Evolutionary conservation across 2,888 invertebrate species (phyloP).

Genomic region (Nasonia oneida): DNA sequence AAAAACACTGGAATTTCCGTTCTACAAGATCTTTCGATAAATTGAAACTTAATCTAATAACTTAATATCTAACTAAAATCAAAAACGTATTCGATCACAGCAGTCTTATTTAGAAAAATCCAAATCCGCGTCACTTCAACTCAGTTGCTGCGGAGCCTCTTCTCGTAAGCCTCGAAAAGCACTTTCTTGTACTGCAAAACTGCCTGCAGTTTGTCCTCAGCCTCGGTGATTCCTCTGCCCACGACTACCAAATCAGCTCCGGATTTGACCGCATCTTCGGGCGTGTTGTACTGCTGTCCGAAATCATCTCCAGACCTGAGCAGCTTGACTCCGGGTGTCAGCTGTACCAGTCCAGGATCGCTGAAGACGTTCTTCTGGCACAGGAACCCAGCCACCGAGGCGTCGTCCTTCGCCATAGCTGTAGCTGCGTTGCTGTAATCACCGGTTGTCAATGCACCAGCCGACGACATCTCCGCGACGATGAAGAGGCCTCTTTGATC

Average conservation of each 20-base stretch:
- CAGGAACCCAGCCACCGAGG: conserved; percentile 93
- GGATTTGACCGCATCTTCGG: conserved; percentile 88
- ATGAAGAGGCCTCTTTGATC: conserved; percentile 87
- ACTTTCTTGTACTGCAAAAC: conserved; percentile 87
- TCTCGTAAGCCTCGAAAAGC: conserved; percentile 86
- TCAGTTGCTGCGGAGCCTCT: conserved; percentile 72
- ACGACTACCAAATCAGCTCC: conserved; percentile 97
- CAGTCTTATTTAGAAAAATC: background rate
- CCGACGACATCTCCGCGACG: conserved; percentile 93
- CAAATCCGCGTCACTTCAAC: background rate
- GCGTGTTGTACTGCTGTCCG: conserved; percentile 94
- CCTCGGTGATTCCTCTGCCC: conserved; percentile 92
- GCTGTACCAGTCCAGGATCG: conserved; percentile 90
- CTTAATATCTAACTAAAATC: too few relatives aligned
- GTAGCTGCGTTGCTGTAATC: conserved; percentile 86
- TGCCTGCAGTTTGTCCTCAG: conserved; percentile 84
- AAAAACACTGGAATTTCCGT: too few relatives aligned
- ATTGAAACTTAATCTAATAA: background rate
- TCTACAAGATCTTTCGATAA: too few relatives aligned
- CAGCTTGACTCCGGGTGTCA: conserved; percentile 96
- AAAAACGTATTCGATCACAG: background rate
- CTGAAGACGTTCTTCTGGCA: conserved; percentile 88
- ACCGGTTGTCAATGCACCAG: conserved; percentile 83
- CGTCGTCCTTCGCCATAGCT: conserved; percentile 85
- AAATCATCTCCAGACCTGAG: conserved; percentile 85